Evolutionary conservation across 2,888 invertebrate genomes (phyloP).

Genomic region (Eurytoma adleriae): DNA sequence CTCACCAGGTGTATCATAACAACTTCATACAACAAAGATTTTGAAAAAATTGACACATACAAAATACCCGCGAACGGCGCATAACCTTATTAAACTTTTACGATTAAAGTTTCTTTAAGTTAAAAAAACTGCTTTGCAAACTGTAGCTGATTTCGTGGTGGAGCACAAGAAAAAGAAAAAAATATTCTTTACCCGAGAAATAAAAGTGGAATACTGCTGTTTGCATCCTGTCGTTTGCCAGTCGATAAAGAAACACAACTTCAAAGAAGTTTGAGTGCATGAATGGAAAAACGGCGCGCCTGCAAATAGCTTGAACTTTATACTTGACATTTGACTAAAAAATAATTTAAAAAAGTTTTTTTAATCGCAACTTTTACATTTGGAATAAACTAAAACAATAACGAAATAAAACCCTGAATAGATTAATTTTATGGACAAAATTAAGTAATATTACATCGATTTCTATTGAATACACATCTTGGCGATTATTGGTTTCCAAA

Average conservation of each 20-base stretch:
- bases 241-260: constrained; percentile 2
- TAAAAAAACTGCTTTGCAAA: neutral
- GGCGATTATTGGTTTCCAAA: constrained; percentile 8
- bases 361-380: too few relatives aligned
- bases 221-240: neutral
- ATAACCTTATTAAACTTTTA: neutral
- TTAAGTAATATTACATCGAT: neutral
- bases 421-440: neutral
- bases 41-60: neutral
- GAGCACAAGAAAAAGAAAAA: neutral
- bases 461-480: neutral
- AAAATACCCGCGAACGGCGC: neutral
- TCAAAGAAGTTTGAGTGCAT: neutral
- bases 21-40: neutral
- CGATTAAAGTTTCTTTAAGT: neutral
- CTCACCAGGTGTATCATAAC: too few relatives aligned
- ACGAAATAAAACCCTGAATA: too few relatives aligned
- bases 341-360: too few relatives aligned
- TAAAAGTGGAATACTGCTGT: neutral
- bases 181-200: neutral
- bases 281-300: neutral
- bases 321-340: neutral
- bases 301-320: neutral
- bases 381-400: too few relatives aligned
- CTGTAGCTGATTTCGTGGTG: neutral